Evolutionary conservation across 2,113 vertebrate genomes (phyloP), one percentile per base, ranked within the genome.

Genomic region (Zosterops borbonicus): DNA sequence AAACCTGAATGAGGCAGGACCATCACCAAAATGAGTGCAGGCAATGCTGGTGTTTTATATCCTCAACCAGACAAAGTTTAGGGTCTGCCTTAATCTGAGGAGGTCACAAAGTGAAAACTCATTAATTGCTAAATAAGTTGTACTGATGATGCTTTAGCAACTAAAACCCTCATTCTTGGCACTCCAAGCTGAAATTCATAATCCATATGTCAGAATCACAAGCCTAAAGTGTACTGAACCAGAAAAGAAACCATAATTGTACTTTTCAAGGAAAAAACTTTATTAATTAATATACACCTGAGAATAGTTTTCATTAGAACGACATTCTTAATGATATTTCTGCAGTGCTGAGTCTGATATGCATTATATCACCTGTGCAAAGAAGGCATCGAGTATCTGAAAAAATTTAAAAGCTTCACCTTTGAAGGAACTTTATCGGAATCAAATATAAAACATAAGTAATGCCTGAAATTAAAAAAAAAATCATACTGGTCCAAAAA

Each of bases 241-340:
- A 65, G 29, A 62, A 60, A 42, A 67, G 33, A 71, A 71, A 14
- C 16, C 7, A 2, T 46, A 81, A 39, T 16, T 67, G 11, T 44
- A 69, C 41, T 82, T 76, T 25, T 37, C 52, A 71, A 88, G 87
- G 67, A 82, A 86, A 84, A 55, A 87, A 25, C 14, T 89, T 94
- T 91, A 79, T 92, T 25, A 53, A 76, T 56, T 88, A 65, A 49
- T 56, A 49, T 9, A 58, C 3, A 83, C 88, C 90, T 83, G 90
- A 95, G 87, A 65, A 64, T 83, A 69, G 25, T 4, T 33, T 53
- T 60, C 5, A 69, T 82, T 73, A 50, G 41, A 82, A 83, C 55
- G 89, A 92, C 46, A 53, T 68, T 69, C 77, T 68, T 87, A 52
- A n/a, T 53, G 17, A 2, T 42, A 58, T 42, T 79, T 53, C 58